Percentiles rank a stretch among this genome's conserved stretches.
Conservation (phyloP, 2,113 vertebrate genomes). For the Prionailurus bengalensis region DNA sequence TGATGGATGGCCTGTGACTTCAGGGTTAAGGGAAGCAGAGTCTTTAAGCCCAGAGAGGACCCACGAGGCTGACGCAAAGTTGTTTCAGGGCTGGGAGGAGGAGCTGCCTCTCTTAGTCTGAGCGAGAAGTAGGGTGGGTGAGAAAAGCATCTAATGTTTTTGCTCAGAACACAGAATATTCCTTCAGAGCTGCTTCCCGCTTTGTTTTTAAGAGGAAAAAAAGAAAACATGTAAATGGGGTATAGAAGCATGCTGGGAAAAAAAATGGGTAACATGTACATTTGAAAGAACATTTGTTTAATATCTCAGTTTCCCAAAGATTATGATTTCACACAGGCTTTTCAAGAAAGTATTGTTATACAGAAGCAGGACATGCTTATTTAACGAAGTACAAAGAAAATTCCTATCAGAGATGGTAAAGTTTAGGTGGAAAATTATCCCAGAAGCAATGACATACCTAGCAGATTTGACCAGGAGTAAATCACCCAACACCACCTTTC, state of each 20-base stretch:
- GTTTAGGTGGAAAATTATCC: background rate
- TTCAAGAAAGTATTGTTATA: background rate
- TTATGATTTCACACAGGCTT: background rate
- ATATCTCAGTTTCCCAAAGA: conserved; percentile 37
- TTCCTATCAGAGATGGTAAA: background rate
- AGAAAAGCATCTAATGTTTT: background rate
- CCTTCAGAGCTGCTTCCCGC: background rate
- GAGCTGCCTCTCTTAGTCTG: background rate
- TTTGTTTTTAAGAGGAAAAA: conserved; percentile 4
- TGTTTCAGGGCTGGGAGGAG: background rate
- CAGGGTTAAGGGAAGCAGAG: background rate
- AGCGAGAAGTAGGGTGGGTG: background rate
- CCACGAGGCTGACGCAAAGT: background rate
- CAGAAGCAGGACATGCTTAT: background rate
- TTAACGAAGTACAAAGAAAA: background rate
- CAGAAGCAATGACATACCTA: background rate
- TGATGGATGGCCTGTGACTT: background rate
- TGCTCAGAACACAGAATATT: background rate
- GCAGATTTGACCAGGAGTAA: background rate
- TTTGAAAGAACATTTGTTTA: conserved; percentile 14
- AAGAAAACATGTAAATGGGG: background rate
- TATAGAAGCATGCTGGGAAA: background rate
- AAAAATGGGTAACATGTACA: background rate
- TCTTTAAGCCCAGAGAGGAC: background rate
- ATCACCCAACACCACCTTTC: background rate